Percentiles rank a stretch among this genome's conserved stretches.
Conservation (phyloP, 2,888 invertebrate species). For the Hedya salicella region DNA sequence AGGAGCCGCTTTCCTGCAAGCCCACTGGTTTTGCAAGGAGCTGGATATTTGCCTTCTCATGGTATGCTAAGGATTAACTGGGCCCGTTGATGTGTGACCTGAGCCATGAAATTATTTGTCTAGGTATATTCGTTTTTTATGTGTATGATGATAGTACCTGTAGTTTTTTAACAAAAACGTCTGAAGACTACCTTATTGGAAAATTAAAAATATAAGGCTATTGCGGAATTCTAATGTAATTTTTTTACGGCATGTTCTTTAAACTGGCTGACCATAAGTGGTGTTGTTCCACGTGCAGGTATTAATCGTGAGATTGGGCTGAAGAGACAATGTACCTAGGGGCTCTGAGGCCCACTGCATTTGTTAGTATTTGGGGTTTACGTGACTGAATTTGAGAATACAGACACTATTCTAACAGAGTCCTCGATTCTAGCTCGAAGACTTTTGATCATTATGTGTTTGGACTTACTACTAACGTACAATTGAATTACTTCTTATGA, state of each 20-base stretch:
- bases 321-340: no score
- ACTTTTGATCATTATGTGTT: no score
- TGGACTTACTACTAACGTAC: background rate
- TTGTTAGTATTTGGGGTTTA: no score
- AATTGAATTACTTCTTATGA: slow-evolving; percentile 14
- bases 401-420: no score
- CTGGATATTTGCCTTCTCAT: slow-evolving; percentile 60
- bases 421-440: no score
- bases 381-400: no score
- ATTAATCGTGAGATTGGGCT: no score
- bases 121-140: background rate
- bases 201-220: background rate
- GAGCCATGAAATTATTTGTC: background rate
- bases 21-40: slow-evolving; percentile 62
- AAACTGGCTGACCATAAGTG: no score
- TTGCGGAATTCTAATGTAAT: no score
- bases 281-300: no score
- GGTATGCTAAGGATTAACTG: slow-evolving; percentile 35
- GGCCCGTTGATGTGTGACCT: slow-evolving; percentile 8
- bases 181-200: background rate
- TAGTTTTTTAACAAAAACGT: background rate
- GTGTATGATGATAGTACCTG: background rate
- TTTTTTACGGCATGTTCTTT: no score
- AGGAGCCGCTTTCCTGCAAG: slow-evolving; percentile 75
- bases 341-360: no score